phyloP scores from a whole-genome alignment of 2,888 invertebrate genomes.

The Venustoraphidia nigricollis region DNA sequence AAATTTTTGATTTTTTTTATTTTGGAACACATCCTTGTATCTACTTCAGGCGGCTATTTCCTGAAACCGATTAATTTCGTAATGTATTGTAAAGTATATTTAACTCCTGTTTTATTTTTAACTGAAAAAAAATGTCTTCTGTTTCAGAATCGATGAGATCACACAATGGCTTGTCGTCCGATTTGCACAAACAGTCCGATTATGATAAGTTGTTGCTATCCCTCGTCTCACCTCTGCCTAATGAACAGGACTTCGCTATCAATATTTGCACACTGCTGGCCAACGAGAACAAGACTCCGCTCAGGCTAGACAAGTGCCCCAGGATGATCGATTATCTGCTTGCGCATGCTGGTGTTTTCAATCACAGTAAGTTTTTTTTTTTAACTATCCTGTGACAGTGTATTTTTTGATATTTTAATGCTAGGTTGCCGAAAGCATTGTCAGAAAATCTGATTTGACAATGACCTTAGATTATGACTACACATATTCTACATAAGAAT shows the following conservation, averaged over 20 bases:
- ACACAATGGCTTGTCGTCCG: constrained; percentile 49
- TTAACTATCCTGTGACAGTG: no score
- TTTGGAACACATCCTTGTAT: no score
- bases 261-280: constrained; percentile 93
- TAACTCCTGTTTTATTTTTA: no score
- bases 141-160: constrained; percentile 42
- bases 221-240: constrained; percentile 87
- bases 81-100: no score
- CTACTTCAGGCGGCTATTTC: no score
- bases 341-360: constrained; percentile 89
- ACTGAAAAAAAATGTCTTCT: constrained; percentile 8
- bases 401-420: no score
- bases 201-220: constrained; percentile 82
- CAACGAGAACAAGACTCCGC: constrained; percentile 79
- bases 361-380: constrained; percentile 50
- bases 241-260: constrained; percentile 96
- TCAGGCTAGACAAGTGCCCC: constrained; percentile 74
- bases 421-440: no score
- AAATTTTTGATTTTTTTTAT: no score
- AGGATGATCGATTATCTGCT: constrained; percentile 76
- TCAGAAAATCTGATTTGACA: no score
- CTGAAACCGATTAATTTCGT: no score
- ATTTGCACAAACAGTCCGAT: constrained; percentile 53
- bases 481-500: no score
- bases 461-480: no score